Conservation (phyloP, 2,797 vertebrate genomes). For the Parambassis ranga region DNA sequence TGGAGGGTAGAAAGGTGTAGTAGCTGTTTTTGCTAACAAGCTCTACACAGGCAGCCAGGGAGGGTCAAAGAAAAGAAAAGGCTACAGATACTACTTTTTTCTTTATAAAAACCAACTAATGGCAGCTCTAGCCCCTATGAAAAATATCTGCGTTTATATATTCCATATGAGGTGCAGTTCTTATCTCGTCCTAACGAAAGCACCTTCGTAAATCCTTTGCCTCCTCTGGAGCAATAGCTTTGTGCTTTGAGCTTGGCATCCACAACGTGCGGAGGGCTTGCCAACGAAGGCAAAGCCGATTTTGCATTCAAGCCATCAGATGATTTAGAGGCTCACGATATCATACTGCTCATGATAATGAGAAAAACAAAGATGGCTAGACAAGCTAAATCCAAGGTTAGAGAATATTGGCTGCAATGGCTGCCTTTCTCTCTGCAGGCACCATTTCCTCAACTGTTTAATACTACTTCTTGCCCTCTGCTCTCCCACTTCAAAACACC, state of each 20-base stretch:
- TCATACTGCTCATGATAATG: slow-evolving; percentile 52
- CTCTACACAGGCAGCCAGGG: not conserved
- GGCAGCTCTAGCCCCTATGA: slow-evolving; percentile 22
- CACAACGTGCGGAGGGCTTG: slow-evolving; percentile 19
- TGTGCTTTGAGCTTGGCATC: slow-evolving; percentile 30
- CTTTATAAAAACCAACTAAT: slow-evolving; percentile 24
- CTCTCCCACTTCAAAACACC: slow-evolving; percentile 38
- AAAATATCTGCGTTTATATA: slow-evolving; percentile 47
- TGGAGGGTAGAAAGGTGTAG: slow-evolving; percentile 10
- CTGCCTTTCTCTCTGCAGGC: slow-evolving; percentile 8
- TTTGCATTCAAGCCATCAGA: slow-evolving; percentile 47
- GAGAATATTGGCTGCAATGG: slow-evolving; percentile 11
- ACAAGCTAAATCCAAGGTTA: slow-evolving; percentile 62
- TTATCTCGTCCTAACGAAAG: slow-evolving; percentile 43
- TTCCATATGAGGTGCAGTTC: slow-evolving; percentile 39
- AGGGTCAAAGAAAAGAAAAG: slow-evolving; percentile 30
- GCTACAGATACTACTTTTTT: not conserved
- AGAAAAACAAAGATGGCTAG: slow-evolving; percentile 59
- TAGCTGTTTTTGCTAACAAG: slow-evolving; percentile 41
- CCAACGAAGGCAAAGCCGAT: slow-evolving; percentile 41
- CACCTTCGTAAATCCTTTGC: slow-evolving; percentile 32
- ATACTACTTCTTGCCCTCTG: slow-evolving; percentile 48
- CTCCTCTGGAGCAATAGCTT: slow-evolving; percentile 32
- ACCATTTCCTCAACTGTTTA: slow-evolving; percentile 33
- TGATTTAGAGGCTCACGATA: slow-evolving; percentile 58